Conservation (phyloP, 2,888 invertebrate genomes). For the Cecidostiba fungosa region DNA sequence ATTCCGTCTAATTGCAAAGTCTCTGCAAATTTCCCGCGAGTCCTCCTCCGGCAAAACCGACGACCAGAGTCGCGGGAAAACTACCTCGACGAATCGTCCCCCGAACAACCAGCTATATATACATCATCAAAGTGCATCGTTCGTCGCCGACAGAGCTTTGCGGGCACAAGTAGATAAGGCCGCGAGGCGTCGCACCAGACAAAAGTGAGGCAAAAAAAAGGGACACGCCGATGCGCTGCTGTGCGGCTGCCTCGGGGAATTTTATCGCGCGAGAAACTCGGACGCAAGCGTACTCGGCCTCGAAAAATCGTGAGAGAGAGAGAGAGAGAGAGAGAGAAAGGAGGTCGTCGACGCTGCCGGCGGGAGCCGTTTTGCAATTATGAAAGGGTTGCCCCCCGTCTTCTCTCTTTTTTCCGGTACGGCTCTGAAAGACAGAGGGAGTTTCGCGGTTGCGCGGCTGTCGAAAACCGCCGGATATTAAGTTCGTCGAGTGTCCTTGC, state of each 20-base stretch:
- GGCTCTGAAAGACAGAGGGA: conserved; percentile 19
- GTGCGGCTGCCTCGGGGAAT: conserved; percentile 60
- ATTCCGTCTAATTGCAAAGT: conserved; percentile 17
- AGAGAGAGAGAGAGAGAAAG: conserved; percentile 28
- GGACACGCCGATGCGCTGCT: not conserved
- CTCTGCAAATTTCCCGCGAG: conserved; percentile 42
- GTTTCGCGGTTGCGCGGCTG: conserved; percentile 25
- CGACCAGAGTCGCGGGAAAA: not conserved
- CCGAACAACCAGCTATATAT: not conserved
- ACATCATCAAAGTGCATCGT: conserved; percentile 6
- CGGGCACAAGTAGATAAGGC: not conserved
- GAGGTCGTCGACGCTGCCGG: conserved; percentile 34
- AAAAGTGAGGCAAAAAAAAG: not conserved
- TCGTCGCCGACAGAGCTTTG: not conserved
- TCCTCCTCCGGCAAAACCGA: not conserved
- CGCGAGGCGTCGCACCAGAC: not conserved
- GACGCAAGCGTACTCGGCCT: conserved; percentile 56
- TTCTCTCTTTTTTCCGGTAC: conserved; percentile 9
- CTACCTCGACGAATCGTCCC: not conserved
- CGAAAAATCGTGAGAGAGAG: conserved; percentile 44
- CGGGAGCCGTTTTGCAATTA: conserved; percentile 66
- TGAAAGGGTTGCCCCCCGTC: conserved; percentile 62
- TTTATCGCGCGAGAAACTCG: conserved; percentile 67
- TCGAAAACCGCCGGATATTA: conserved; percentile 56
- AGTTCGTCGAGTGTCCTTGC: conserved; percentile 47